These are phyloP conservation scores for Lasioglossum zephyrum DNA, from an alignment of 2,888 invertebrate species.

Conservation along the genomic window DNA sequence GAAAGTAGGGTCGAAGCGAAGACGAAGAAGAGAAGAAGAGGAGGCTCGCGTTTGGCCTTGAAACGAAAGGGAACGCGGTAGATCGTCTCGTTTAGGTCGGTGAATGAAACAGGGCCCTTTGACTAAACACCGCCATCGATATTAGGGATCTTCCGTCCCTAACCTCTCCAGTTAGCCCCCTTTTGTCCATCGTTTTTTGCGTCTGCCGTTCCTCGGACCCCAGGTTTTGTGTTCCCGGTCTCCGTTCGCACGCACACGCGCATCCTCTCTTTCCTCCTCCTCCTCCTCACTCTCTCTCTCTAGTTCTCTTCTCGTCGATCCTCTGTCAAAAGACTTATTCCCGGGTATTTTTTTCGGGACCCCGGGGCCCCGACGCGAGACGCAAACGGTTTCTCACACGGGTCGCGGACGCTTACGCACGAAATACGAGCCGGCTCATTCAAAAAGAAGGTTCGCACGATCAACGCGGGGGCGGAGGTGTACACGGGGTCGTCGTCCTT, in stretches of 20 bases:
- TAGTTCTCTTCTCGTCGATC: neutral
- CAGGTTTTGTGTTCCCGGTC: conserved; percentile 42
- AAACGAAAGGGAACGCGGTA: conserved; percentile 52
- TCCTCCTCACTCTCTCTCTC: neutral
- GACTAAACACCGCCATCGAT: conserved; percentile 64
- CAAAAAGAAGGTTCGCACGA: conserved; percentile 32
- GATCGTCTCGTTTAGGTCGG: conserved; percentile 58
- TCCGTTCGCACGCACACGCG: conserved; percentile 50
- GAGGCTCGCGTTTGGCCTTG: conserved; percentile 52
- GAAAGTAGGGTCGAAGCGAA: neutral
- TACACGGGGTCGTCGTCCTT: conserved; percentile 46
- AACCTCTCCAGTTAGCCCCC: conserved; percentile 49
- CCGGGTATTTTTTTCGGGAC: neutral
- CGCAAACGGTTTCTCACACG: conserved; percentile 50
- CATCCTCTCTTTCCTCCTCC: neutral
- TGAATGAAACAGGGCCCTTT: conserved; percentile 62
- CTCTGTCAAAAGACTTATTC: conserved; percentile 1
- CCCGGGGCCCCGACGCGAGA: neutral
- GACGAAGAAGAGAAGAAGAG: neutral
- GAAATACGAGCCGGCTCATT: conserved; percentile 59
- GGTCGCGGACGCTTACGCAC: conserved; percentile 44
- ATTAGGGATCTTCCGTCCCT: conserved; percentile 62
- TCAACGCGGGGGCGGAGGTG: neutral
- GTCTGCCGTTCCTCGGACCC: conserved; percentile 28
- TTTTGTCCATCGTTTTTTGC: conserved; percentile 46